Conservation (phyloP, 2,113 vertebrate genomes). For the Cyanoliseus patagonus region DNA sequence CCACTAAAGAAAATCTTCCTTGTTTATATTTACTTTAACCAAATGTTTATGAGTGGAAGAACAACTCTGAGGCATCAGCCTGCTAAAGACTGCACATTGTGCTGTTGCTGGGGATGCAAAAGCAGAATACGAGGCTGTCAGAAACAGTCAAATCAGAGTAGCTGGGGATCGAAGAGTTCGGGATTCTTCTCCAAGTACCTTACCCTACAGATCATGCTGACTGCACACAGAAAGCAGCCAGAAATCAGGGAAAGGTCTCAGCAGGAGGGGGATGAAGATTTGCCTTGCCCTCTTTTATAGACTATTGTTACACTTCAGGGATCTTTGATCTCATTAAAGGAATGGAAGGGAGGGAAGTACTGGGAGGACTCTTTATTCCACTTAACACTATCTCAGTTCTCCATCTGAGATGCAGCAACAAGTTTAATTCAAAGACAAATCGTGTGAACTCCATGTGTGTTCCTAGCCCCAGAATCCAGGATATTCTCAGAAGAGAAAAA, state of each 20-base stretch:
- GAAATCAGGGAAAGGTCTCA: background rate
- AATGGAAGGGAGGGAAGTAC: background rate
- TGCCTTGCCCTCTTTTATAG: background rate
- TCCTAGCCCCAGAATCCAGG: background rate
- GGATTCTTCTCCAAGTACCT: background rate
- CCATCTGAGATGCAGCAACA: constrained; percentile 8
- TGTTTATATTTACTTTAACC: background rate
- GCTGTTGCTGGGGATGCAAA: background rate
- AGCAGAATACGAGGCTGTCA: rapidly evolving
- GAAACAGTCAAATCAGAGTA: background rate
- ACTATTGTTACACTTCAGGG: background rate
- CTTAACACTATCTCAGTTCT: background rate
- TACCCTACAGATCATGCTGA: rapidly evolving
- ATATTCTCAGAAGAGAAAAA: constrained; percentile 1
- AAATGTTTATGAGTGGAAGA: background rate
- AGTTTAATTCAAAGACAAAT: constrained; percentile 28
- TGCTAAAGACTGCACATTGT: background rate
- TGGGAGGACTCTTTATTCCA: background rate
- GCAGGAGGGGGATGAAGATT: background rate
- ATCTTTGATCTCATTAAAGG: constrained; percentile 11
- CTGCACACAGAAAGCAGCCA: background rate
- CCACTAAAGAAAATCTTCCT: background rate
- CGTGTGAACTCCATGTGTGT: background rate
- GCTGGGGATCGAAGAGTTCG: background rate
- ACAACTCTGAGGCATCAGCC: background rate